Evolutionary conservation across 2,888 invertebrate genomes (phyloP), one percentile per base, ranked within the genome.

Genomic region (Diadegma fenestrale): DNA sequence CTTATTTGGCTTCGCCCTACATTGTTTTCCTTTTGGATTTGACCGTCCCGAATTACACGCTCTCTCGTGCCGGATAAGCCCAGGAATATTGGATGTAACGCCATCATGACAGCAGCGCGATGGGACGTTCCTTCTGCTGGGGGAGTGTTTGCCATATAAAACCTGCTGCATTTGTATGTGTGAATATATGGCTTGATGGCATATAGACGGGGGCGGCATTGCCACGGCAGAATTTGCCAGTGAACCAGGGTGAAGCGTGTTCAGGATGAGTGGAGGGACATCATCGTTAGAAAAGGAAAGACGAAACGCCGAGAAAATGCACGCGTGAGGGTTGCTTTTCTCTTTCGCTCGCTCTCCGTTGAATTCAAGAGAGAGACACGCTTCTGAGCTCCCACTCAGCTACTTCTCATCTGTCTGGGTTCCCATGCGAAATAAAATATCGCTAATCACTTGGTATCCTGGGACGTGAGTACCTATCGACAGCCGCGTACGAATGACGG

Each of bases 371-470:
- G 92, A 43, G 45, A 45, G 26, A 68, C 14, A 91, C 90, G 19
- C 43, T 54, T 58, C 90, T 92, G 92, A 92, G 93, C 94, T 93
- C 91, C 94, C 92, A 94, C 93, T 94, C 93, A 93, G 92, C 93
- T 91, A 92, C 91, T 93, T 93, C 92, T 93, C 93, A 93, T 94
- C 94, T 92, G 93, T 93, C 93, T 91, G 92, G 91, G 93, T 94
- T 94, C 94, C 94, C 94, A 94, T 94, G 94, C 91, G 94, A 94
- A 94, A 94, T 94, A 94, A 94, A 94, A 94, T 94, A 93, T 94
- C 91, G 92, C 94, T 94, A 94, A 94, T 94, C 93, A 93, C 93
- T 91, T 75, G 91, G 92, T 91, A 89, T 88, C 90, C 91, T 89
- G 92, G 93, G 92, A 90, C 89, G 90, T 92, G 91, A 93, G 90